Evolutionary conservation across 2,797 vertebrate species (phyloP), one percentile per base, ranked within the genome.

Genomic region (Fundulus diaphanus): DNA sequence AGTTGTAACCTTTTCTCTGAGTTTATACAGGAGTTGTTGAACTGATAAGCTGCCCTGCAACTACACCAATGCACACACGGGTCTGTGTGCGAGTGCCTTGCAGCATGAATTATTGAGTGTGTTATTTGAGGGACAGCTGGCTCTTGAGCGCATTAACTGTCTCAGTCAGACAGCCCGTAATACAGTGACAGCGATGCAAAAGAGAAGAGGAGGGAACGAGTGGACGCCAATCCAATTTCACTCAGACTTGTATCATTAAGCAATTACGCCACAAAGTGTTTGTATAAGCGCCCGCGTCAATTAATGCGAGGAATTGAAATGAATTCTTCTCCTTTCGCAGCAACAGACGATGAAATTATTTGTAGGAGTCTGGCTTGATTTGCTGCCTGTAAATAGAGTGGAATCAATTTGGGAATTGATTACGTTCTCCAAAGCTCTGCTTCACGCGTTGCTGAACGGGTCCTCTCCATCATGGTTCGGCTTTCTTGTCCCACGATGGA

Each of bases 71-170:
- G 44, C 56, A 59, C 22, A 68, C 70, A 40, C 63, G 68, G 24
- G 75, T 31, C 9, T 71, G 70, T 63, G 52, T 33, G 80, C 74
- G 82, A 33, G 33, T 74, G 78, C 74, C 24, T 66, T 56, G 72
- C 82, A 37, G 65, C 85, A 90, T 94, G 88, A 94, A 94, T 94
- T 89, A 94, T 94, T 94, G 88, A 94, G 91, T 83, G 90, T 92
- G 92, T 94, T 94, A 94, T 94, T 94, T 94, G 91, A 94, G 90
- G 90, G 90, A 91, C 90, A 89, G 89, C 91, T 92, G 91, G 88
- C 82, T 89, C 84, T 85, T 73, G 82, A 90, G 73, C 85, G 91
- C 88, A 91, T 91, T 81, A 90, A 91, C 88, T 88, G 79, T 69
- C 82, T 86, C 85, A 78, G 85, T 85, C 82, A 85, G 82, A 73